phyloP scores from a whole-genome alignment of 2,888 invertebrate species.

The Plusia festucae region DNA sequence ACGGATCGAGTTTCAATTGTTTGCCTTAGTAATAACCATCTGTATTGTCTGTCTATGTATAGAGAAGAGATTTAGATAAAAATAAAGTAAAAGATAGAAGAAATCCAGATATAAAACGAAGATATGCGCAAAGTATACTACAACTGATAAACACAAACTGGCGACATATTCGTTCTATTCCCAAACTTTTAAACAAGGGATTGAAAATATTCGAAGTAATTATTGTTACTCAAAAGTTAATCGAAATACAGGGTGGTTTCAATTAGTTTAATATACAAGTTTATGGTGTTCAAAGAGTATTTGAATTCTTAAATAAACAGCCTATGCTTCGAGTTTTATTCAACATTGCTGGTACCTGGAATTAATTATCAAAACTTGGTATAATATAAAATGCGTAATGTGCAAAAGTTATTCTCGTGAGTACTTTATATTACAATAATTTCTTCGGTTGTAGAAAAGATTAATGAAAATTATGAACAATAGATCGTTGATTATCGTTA shows the following conservation, averaged over 20 bases:
- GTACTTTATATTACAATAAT: not conserved
- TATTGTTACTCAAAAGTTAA: constrained; percentile 48
- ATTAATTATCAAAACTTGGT: constrained; percentile 24
- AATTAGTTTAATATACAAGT: constrained; percentile 55
- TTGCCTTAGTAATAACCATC: not conserved
- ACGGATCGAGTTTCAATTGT: not conserved
- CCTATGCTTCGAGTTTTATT: constrained; percentile 58
- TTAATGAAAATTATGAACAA: not conserved
- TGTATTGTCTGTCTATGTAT: not conserved
- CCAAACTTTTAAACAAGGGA: constrained; percentile 29
- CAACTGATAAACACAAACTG: constrained; percentile 51
- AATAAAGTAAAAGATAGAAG: constrained; percentile 10
- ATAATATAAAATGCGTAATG: constrained; percentile 27
- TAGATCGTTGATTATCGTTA: not conserved
- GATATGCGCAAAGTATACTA: constrained; percentile 35
- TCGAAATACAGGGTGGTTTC: constrained; percentile 79
- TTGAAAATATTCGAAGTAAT: constrained; percentile 27
- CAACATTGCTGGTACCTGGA: constrained; percentile 26
- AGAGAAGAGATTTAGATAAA: not conserved
- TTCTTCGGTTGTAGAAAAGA: not conserved
- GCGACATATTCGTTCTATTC: constrained; percentile 47
- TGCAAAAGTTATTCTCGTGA: constrained; percentile 8
- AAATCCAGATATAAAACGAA: constrained; percentile 9
- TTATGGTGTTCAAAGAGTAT: constrained; percentile 45
- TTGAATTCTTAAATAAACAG: constrained; percentile 53